A percentile compares a stretch with the other conserved stretches of the same genome.
phyloP scores from a whole-genome alignment of 2,888 invertebrate genomes.

The Drosophila emarginata region DNA sequence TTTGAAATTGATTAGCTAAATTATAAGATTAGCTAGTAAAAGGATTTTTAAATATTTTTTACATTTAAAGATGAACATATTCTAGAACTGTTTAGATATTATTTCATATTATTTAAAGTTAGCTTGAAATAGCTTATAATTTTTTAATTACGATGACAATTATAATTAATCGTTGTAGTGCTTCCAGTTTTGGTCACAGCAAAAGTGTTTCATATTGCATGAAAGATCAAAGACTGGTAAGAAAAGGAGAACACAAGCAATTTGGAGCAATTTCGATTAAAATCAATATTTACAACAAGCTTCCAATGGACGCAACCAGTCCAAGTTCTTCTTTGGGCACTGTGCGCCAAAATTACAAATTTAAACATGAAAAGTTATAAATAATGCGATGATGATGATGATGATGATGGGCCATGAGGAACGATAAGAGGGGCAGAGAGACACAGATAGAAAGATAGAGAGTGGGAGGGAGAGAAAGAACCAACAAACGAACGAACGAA shows the following conservation, averaged over 20 bases:
- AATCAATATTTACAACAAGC: conserved; percentile 78
- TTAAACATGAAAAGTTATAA: conserved; percentile 71
- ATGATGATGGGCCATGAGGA: conserved; percentile 26
- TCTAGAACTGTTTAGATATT: too few relatives aligned
- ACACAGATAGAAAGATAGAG: conserved; percentile 7
- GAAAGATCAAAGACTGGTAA: conserved; percentile 40
- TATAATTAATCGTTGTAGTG: conserved; percentile 14
- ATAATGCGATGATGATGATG: conserved; percentile 49
- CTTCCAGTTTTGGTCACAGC: conserved; percentile 50
- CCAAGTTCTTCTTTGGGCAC: conserved; percentile 11
- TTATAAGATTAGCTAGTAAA: too few relatives aligned
- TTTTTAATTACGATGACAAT: too few relatives aligned
- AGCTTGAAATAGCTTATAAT: too few relatives aligned
- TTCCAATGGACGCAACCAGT: conserved; percentile 28
- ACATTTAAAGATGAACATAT: too few relatives aligned
- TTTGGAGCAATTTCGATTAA: conserved; percentile 81
- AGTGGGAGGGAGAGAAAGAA: conserved; percentile 5
- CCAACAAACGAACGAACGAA: too few relatives aligned
- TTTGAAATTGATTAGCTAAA: too few relatives aligned
- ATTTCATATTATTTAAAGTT: too few relatives aligned
- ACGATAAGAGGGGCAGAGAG: not conserved
- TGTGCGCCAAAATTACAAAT: conserved; percentile 70
- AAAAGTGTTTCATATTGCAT: conserved; percentile 75
- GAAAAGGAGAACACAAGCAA: conserved; percentile 54
- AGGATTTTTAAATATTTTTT: too few relatives aligned